Evolutionary conservation across 2,797 vertebrate species (phyloP).

Genomic region (Anabas testudineus): DNA sequence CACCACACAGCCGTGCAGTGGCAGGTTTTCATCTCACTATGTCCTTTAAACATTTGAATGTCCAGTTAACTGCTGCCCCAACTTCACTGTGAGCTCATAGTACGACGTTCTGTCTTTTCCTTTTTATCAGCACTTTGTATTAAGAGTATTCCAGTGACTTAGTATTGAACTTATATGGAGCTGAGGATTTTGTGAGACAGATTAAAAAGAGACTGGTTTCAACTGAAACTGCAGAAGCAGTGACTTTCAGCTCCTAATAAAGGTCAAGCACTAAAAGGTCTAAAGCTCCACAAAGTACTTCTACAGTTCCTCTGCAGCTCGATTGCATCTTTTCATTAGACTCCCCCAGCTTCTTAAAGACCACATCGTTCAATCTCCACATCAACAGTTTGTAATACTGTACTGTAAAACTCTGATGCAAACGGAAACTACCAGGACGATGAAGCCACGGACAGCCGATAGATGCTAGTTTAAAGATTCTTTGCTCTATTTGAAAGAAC

Average conservation of each 20-base stretch:
- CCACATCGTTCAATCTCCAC: background rate
- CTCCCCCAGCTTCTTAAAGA: background rate
- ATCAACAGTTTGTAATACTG: background rate
- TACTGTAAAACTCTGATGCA: too few species aligned
- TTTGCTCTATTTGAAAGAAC: too few species aligned
- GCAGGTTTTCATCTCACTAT: too few species aligned
- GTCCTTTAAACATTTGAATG: too few species aligned
- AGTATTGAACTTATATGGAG: background rate
- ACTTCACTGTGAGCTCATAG: background rate
- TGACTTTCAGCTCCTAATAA: background rate
- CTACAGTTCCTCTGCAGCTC: background rate
- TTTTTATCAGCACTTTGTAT: background rate
- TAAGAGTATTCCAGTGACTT: background rate
- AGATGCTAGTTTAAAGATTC: too few species aligned
- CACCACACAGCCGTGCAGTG: too few species aligned
- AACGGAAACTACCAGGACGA: too few species aligned
- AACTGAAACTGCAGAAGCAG: background rate
- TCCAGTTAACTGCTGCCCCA: too few species aligned
- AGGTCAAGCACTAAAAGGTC: background rate
- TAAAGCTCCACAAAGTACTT: too few species aligned
- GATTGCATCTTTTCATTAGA: background rate
- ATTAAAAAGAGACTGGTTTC: background rate
- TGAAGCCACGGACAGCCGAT: too few species aligned
- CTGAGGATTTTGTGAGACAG: background rate
- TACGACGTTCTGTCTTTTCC: background rate